Evolutionary conservation across 2,888 invertebrate genomes (phyloP).

Genomic region (Pasiphila rectangulata): DNA sequence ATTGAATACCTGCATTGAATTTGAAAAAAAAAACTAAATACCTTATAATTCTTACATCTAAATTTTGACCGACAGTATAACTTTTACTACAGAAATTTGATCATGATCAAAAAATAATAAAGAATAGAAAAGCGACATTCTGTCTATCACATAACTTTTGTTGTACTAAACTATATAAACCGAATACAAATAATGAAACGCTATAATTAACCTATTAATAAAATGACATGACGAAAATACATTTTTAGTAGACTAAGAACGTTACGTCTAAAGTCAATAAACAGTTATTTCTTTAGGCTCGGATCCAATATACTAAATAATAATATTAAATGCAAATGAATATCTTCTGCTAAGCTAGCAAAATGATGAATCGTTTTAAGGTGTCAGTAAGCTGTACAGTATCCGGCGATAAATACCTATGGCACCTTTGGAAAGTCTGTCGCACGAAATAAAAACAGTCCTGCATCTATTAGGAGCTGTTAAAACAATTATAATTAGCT

Average conservation of each 20-base stretch:
- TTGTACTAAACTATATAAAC: constrained; percentile 35
- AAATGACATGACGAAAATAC: no score
- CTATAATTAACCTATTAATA: background rate
- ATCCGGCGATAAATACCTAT: no score
- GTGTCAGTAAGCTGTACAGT: background rate
- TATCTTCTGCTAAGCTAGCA: constrained; percentile 42
- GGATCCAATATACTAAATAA: constrained; percentile 55
- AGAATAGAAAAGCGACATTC: constrained; percentile 38
- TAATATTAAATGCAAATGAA: constrained; percentile 66
- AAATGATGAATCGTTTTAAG: constrained; percentile 30
- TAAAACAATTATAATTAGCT: no score
- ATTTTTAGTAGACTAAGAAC: no score
- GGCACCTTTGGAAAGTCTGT: no score
- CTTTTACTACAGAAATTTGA: constrained; percentile 24
- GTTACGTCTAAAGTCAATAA: no score
- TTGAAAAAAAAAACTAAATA: constrained; percentile 23
- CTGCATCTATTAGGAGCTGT: no score
- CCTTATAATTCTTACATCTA: constrained; percentile 27
- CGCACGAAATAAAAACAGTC: no score
- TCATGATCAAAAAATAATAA: constrained; percentile 32
- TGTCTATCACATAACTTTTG: constrained; percentile 50
- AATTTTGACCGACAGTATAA: constrained; percentile 31
- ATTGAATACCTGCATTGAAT: constrained; percentile 25
- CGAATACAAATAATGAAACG: background rate
- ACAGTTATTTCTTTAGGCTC: no score